Evolutionary conservation across 37 sponge, comb jelly and placozoan genomes (phyloP), one percentile per base, ranked within the genome.

Genomic region (Crambe crambe): DNA sequence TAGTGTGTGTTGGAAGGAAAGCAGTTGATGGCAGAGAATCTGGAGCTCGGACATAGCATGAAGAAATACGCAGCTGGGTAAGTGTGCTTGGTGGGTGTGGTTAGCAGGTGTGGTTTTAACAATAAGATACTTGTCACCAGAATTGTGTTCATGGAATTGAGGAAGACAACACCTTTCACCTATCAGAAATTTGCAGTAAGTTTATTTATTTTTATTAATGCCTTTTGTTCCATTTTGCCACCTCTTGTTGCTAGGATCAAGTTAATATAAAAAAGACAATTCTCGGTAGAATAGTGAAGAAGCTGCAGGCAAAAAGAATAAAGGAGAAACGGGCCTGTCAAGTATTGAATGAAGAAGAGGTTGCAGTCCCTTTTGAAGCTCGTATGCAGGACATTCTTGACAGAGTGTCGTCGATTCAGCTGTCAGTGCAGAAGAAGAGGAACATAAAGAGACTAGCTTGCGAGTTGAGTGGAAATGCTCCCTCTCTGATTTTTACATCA

Each of bases 241-340:
- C 23, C 6, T 30, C 30, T 70, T 18, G 15, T 35, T 42, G 9
- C 8, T 25, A 70, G 70, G 42, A 18, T 26, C n/a, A 42, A 42
- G 1, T 70, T 18, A 42, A 36, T 22, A 40, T 70, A n/a, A 40
- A 38, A 3, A 22, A 12, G 42, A 6, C 22, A 22, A 1, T 17
- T 38, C 70, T 70, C 22, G 41, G 70, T 9, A 70, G 42, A 40
- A 41, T 25, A 70, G 70, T 70, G 21, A 70, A 41, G 26, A 70
- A 70, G 42, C n/a, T 22, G 15, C 41, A 41, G 2, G 30, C 42
- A n/a, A n/a, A n/a, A n/a, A n/a, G n/a, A n/a, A n/a, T n/a, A n/a
- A n/a, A n/a, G n/a, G n/a, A n/a, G n/a, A n/a, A n/a, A n/a, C n/a
- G n/a, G n/a, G n/a, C n/a, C n/a, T n/a, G n/a, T n/a, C n/a, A n/a